Evolutionary conservation across 2,797 vertebrate species (phyloP).

Genomic region (Cuculus canorus): DNA sequence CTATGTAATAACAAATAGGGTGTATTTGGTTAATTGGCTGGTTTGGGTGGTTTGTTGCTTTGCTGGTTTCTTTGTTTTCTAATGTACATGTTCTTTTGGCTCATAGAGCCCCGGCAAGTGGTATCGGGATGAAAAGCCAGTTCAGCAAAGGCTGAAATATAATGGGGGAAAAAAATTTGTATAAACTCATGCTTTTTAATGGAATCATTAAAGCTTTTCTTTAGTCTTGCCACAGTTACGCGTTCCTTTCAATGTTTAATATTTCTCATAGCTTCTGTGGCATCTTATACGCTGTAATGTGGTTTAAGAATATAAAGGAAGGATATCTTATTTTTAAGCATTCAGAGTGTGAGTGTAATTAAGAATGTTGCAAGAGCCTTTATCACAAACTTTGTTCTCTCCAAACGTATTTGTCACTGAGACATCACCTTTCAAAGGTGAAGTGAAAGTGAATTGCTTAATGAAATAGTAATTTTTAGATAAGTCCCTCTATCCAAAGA

Average conservation of each 20-base stretch:
- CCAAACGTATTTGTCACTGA: not conserved
- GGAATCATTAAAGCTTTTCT: not conserved
- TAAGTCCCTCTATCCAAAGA: not conserved
- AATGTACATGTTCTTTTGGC: not conserved
- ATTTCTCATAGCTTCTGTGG: not conserved
- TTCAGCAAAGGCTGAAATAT: not conserved
- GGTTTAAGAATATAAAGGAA: not conserved
- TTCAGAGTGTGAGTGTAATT: not conserved
- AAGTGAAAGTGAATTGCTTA: constrained; percentile 39
- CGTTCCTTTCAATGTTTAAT: not conserved
- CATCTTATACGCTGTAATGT: not conserved
- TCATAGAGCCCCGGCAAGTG: not conserved
- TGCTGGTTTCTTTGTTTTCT: not conserved
- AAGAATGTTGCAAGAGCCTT: not conserved
- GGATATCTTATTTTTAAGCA: not conserved
- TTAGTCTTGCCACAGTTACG: not conserved
- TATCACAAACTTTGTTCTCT: not conserved
- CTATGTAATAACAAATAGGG: not conserved
- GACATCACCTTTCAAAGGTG: constrained; percentile 31
- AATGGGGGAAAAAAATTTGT: not conserved
- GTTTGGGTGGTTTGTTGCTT: not conserved
- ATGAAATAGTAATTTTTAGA: constrained; percentile 36
- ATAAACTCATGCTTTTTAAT: not conserved
- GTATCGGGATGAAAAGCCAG: not conserved
- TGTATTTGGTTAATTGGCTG: not conserved